Base-by-base conservation (phyloP, 2,797 vertebrate species). In the Merluccius polli region DNA sequence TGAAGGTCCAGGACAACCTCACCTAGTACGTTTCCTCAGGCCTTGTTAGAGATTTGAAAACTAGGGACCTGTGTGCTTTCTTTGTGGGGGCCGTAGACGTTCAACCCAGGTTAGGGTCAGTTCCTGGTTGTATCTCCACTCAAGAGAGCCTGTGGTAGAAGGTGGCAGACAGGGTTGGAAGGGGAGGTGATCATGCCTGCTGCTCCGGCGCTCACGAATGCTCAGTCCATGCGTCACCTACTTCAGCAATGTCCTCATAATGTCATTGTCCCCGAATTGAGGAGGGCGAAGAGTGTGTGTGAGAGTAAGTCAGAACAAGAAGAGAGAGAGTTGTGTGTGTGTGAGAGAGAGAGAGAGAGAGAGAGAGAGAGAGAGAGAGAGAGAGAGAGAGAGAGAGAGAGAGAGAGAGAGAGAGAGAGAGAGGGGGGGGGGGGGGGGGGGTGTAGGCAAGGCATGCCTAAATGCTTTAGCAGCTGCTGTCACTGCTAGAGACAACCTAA, bases 401-500 rank as follows among this genome's bases (percentile, higher is more conserved):
- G 59, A 65, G 79, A n/a, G n/a, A n/a, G n/a, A n/a, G n/a, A n/a
- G n/a, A n/a, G n/a, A n/a, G n/a, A n/a, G n/a, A n/a, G n/a, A n/a
- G n/a, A n/a, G n/a, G n/a, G n/a, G n/a, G n/a, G n/a, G n/a, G n/a
- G n/a, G n/a, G n/a, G n/a, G n/a, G n/a, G n/a, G n/a, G n/a, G n/a
- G n/a, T n/a, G 76, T 24, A 27, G 59, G 59, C 24, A 65, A 65
- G 59, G 59, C 59, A 65, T 65, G 75, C 79, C 86, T 87, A 91
- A 92, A 90, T 89, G 89, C 90, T 89, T 93, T 90, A 63, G 70
- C 94, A 95, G 94, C 93, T 94, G 93, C 89, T 89, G 82, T 85
- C 87, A 81, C 80, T 84, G 79, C 85, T 72, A 86, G 84, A 85
- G 75, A n/a, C 75, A 77, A 41, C 83, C 90, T 93, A 93, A 94